phyloP scores from a whole-genome alignment of 2,113 vertebrate species.

The Felis chaus region DNA sequence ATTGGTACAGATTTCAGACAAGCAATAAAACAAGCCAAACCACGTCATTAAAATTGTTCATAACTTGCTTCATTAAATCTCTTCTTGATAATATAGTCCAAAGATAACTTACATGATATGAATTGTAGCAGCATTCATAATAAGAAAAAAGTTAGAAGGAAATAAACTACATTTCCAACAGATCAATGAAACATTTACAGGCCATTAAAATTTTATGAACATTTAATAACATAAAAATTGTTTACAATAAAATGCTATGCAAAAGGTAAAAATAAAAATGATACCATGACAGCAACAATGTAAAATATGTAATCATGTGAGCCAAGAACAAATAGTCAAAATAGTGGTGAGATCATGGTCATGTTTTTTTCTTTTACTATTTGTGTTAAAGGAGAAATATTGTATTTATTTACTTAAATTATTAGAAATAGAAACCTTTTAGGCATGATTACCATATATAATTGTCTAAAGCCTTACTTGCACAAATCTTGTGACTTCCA shows the following conservation, averaged over 20 bases:
- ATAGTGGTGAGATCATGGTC: not conserved
- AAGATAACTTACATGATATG: not conserved
- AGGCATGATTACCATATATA: not conserved
- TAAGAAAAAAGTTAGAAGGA: not conserved
- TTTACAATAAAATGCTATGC: not conserved
- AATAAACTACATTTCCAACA: not conserved
- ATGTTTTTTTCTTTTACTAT: not conserved
- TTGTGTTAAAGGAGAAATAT: not conserved
- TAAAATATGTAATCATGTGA: not conserved
- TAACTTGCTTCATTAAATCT: not conserved
- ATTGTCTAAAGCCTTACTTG: not conserved
- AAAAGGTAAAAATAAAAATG: not conserved
- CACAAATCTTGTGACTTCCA: not conserved
- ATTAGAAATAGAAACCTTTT: not conserved
- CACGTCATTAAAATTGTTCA: not conserved
- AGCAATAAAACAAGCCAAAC: not conserved
- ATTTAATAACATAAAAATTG: not conserved
- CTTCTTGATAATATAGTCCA: not conserved
- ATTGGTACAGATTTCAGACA: not conserved
- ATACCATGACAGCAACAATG: not conserved
- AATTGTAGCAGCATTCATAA: not conserved
- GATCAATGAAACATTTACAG: slow-evolving; percentile 11
- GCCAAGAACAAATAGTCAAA: not conserved
- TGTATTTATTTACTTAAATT: not conserved
- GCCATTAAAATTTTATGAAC: not conserved